Evolutionary conservation across 2,888 invertebrate genomes (phyloP).

Genomic region (Itoplectis maculator): DNA sequence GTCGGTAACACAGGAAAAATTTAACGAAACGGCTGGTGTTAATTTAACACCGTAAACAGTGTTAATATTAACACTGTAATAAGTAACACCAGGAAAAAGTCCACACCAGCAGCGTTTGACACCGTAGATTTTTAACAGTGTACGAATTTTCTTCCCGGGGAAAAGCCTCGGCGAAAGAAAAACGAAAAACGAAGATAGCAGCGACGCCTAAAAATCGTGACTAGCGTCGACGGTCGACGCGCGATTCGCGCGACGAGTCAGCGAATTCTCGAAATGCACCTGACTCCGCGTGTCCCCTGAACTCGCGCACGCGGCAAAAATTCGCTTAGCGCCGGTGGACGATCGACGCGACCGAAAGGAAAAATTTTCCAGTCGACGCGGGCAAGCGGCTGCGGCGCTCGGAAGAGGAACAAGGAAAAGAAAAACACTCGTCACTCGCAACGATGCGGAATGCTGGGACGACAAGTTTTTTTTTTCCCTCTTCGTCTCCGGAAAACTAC

Average conservation of each 20-base stretch:
- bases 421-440: background rate
- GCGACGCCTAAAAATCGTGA: slow-evolving; percentile 48
- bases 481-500: background rate
- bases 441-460: background rate
- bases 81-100: too few relatives aligned
- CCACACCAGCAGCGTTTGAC: slow-evolving; percentile 30
- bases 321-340: background rate
- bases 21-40: too few relatives aligned
- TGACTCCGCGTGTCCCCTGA: background rate
- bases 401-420: background rate
- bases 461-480: background rate
- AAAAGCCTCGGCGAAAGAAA: too few relatives aligned
- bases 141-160: too few relatives aligned
- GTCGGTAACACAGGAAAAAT: too few relatives aligned
- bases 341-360: background rate
- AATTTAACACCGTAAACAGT: too few relatives aligned
- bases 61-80: too few relatives aligned
- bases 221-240: slow-evolving; percentile 19
- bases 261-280: slow-evolving; percentile 58
- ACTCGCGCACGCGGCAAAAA: background rate
- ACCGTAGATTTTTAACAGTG: slow-evolving; percentile 48
- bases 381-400: background rate
- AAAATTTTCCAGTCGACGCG: background rate
- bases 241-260: slow-evolving; percentile 30
- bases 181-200: slow-evolving; percentile 2